Conservation (phyloP, 2,797 vertebrate species). For the Halcyon leucocephala region DNA sequence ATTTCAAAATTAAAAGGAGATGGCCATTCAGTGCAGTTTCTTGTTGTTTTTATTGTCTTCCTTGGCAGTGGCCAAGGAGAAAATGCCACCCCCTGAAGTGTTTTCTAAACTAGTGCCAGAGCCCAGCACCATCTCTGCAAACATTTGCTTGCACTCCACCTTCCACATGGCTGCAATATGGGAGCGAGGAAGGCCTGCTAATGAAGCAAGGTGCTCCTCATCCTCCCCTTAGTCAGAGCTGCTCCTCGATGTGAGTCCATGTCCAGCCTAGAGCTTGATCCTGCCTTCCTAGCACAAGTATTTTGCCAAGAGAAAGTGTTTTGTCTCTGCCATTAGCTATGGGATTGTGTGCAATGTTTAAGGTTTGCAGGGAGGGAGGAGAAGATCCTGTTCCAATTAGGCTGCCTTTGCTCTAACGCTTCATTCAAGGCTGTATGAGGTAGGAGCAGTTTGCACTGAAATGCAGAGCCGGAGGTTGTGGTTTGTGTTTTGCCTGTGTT, state of each 20-base stretch:
- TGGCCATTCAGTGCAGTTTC: background rate
- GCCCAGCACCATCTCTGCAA: background rate
- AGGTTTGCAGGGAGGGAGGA: constrained; percentile 24
- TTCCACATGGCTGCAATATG: background rate
- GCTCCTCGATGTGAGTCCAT: background rate
- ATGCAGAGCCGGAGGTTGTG: constrained; percentile 32
- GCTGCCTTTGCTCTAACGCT: constrained; percentile 38
- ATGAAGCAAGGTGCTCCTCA: background rate
- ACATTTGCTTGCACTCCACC: background rate
- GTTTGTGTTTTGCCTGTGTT: constrained; percentile 5
- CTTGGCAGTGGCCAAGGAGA: background rate
- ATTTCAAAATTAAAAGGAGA: background rate
- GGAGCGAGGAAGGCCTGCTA: background rate
- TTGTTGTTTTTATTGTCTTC: background rate
- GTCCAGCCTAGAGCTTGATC: background rate
- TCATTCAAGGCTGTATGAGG: constrained; percentile 26
- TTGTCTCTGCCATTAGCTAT: constrained; percentile 1
- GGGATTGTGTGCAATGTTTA: constrained; percentile 60
- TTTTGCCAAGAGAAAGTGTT: constrained; percentile 6
- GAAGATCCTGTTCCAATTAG: constrained; percentile 53
- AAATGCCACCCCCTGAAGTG: background rate
- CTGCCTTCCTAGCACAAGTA: background rate
- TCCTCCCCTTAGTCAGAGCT: background rate
- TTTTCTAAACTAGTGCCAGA: background rate
- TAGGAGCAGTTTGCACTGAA: constrained; percentile 43